A percentile compares a stretch with the other conserved stretches of the same genome.
Evolutionary conservation across 2,888 invertebrate genomes (phyloP).

Genomic region (Drosophila bunnanda): DNA sequence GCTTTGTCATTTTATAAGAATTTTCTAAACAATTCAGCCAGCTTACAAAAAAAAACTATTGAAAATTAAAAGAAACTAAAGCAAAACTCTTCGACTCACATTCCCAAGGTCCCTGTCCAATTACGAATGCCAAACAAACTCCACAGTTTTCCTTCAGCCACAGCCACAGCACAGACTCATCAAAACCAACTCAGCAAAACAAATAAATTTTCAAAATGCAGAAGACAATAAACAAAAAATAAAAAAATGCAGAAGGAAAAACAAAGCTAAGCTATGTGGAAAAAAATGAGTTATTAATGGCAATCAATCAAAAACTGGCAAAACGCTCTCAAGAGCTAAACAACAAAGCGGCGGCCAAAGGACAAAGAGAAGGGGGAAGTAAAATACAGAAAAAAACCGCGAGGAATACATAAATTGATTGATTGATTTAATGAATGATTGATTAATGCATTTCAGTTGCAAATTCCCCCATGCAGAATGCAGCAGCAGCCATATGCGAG

Average conservation of each 20-base stretch:
- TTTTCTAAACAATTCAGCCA: neutral
- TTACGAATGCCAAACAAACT: slow-evolving; percentile 23
- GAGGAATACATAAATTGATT: slow-evolving; percentile 75
- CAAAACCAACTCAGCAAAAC: slow-evolving; percentile 44
- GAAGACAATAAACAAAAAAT: too few relatives aligned
- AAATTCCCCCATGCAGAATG: slow-evolving; percentile 79
- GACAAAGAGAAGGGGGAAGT: slow-evolving; percentile 16
- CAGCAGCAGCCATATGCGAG: slow-evolving; percentile 47
- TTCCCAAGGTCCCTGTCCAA: slow-evolving; percentile 48
- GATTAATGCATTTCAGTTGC: slow-evolving; percentile 81
- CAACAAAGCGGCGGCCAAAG: slow-evolving; percentile 16
- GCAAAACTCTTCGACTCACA: neutral
- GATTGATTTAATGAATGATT: slow-evolving; percentile 83
- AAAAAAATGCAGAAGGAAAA: too few relatives aligned
- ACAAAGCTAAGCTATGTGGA: slow-evolving; percentile 48
- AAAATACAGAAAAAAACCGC: slow-evolving; percentile 38
- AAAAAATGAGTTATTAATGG: slow-evolving; percentile 78
- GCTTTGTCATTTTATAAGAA: too few relatives aligned
- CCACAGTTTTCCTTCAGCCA: slow-evolving; percentile 35
- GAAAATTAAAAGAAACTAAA: neutral
- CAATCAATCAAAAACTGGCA: slow-evolving; percentile 73
- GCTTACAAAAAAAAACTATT: neutral
- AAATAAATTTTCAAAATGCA: slow-evolving; percentile 41
- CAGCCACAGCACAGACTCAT: slow-evolving; percentile 28
- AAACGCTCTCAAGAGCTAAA: slow-evolving; percentile 49